Evolutionary conservation across 1,140 invertebrate species (phyloP).

Genomic region (Rhyacophila brunnea): DNA sequence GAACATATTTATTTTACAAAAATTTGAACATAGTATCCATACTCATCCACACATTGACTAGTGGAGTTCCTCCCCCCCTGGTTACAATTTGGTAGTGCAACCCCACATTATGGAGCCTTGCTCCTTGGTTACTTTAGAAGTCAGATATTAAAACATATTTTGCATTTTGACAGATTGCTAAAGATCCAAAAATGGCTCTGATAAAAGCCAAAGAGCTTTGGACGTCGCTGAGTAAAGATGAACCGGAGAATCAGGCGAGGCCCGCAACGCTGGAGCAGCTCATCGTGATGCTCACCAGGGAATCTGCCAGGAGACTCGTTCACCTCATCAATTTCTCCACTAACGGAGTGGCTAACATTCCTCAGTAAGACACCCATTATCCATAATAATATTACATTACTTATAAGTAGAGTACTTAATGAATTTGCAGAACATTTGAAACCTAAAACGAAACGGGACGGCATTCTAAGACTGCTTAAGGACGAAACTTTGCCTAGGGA

Average conservation of each 20-base stretch:
- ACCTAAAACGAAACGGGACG: not conserved
- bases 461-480: too few relatives aligned
- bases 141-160: too few relatives aligned
- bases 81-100: too few relatives aligned
- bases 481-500: too few relatives aligned
- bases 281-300: constrained; percentile 68
- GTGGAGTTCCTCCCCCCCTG: too few relatives aligned
- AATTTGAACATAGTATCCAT: too few relatives aligned
- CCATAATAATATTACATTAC: not conserved
- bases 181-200: constrained; percentile 72
- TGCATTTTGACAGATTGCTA: constrained; percentile 72
- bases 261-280: constrained; percentile 74
- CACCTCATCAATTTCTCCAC: constrained; percentile 72
- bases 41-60: too few relatives aligned
- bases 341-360: constrained; percentile 55
- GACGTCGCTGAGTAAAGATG: constrained; percentile 66
- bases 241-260: constrained; percentile 79
- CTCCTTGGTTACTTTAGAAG: too few relatives aligned
- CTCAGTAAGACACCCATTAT: constrained; percentile 46
- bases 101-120: too few relatives aligned
- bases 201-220: constrained; percentile 71
- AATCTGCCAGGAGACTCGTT: constrained; percentile 71
- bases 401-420: not conserved
- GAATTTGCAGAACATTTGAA: not conserved
- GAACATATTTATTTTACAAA: too few relatives aligned